A percentile compares a stretch with the other conserved stretches of the same genome.
These are phyloP conservation scores for Porites lobata DNA, from an alignment of 92 coral and sea anemone species.

Conservation along the genomic window DNA sequence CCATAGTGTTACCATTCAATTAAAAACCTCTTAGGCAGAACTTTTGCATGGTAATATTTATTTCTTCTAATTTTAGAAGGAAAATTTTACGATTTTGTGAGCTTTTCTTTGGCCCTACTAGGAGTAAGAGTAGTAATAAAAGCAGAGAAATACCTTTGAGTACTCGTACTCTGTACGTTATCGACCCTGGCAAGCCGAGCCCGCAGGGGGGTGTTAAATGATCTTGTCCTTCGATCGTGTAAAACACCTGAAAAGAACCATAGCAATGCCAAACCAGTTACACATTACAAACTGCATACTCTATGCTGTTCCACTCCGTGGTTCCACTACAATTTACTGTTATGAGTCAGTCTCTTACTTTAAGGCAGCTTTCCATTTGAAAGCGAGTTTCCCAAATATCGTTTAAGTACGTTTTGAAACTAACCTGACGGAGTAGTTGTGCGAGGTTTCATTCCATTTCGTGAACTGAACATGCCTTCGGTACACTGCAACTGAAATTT, in stretches of 20 bases:
- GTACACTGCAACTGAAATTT: conserved; percentile 34
- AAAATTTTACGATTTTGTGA: too few species aligned
- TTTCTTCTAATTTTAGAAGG: too few species aligned
- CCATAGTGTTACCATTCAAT: too few species aligned
- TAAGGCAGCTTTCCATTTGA: too few species aligned
- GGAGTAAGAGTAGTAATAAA: background rate
- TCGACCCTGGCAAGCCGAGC: conserved; percentile 39
- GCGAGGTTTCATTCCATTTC: conserved; percentile 49
- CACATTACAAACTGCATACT: background rate
- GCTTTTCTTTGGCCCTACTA: too few species aligned
- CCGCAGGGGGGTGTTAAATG: conserved; percentile 50
- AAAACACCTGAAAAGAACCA: conserved; percentile 51
- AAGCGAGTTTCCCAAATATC: too few species aligned
- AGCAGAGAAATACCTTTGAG: conserved; percentile 4
- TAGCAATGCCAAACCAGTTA: background rate
- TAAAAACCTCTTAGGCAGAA: too few species aligned
- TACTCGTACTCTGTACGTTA: background rate
- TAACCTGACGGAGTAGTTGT: conserved; percentile 62
- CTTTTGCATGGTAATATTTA: too few species aligned
- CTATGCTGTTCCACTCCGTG: background rate
- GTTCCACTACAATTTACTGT: too few species aligned
- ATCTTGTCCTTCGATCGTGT: conserved; percentile 68
- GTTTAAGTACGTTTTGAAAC: background rate
- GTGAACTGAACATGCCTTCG: conserved; percentile 21
- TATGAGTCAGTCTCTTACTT: too few species aligned